phyloP scores from a whole-genome alignment of 2,797 vertebrate species.

The Sebastes alutus region DNA sequence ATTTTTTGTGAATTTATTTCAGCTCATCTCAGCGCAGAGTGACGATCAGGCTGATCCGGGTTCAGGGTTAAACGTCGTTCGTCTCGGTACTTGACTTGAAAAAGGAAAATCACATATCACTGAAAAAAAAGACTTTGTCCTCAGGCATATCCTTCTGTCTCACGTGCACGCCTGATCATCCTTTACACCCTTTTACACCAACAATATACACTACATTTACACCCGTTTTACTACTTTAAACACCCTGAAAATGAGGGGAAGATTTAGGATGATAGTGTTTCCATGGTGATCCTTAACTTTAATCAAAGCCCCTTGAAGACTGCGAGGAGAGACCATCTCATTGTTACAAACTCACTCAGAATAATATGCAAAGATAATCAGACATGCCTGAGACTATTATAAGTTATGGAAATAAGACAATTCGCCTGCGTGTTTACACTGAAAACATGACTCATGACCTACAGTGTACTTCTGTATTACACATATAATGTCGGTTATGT shows the following conservation, averaged over 20 bases:
- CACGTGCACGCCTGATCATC: background rate
- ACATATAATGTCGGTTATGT: background rate
- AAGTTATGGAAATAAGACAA: background rate
- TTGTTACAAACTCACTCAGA: background rate
- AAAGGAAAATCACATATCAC: slow-evolving; percentile 70
- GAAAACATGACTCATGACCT: background rate
- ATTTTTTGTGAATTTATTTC: background rate
- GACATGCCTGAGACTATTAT: background rate
- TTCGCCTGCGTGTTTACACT: background rate
- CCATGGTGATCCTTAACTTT: background rate
- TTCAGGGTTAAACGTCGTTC: slow-evolving; percentile 21
- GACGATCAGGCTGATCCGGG: background rate
- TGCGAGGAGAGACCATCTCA: slow-evolving; percentile 1
- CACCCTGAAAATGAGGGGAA: background rate
- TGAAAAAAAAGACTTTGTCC: slow-evolving; percentile 40
- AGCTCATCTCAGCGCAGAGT: background rate
- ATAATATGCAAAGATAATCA: slow-evolving; percentile 21
- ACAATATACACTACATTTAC: background rate
- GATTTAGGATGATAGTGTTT: background rate
- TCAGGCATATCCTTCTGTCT: slow-evolving; percentile 64
- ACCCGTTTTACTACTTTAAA: background rate
- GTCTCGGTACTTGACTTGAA: slow-evolving; percentile 51
- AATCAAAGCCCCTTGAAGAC: background rate
- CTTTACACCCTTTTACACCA: background rate
- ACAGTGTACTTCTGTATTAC: background rate